Evolutionary conservation across 2,888 invertebrate species (phyloP).

Genomic region (Dascillus cervinus): DNA sequence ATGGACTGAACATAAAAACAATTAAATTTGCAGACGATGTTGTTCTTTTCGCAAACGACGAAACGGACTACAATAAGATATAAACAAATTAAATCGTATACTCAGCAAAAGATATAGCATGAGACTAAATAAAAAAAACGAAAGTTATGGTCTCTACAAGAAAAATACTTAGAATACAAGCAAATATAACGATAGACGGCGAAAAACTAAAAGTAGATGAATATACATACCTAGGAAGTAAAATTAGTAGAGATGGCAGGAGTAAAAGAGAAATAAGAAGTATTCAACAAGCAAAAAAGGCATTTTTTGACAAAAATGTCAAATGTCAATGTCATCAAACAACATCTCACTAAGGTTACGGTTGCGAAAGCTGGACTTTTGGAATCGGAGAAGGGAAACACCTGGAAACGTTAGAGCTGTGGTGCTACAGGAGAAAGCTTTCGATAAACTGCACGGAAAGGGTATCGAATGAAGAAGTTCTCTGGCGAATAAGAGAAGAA

Average conservation of each 20-base stretch:
- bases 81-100: constrained; percentile 1
- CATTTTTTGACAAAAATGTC: constrained; percentile 1
- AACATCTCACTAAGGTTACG: constrained; percentile 1
- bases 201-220: constrained; percentile 3
- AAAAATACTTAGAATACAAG: constrained; percentile 1
- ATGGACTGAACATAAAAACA: constrained; percentile 1
- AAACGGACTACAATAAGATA: constrained; percentile 1
- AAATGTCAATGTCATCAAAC: constrained; percentile 2
- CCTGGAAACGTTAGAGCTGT: too few relatives aligned
- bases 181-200: constrained; percentile 1
- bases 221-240: too few relatives aligned
- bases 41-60: constrained; percentile 1
- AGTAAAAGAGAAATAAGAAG: constrained; percentile 4
- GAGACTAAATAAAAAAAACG: constrained; percentile 3
- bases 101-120: too few relatives aligned
- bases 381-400: not conserved
- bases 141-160: constrained; percentile 3
- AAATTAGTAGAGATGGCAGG: constrained; percentile 1
- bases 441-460: constrained; percentile 1
- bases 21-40: constrained; percentile 4
- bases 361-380: too few relatives aligned
- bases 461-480: constrained; percentile 3
- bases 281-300: too few relatives aligned
- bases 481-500: not conserved
- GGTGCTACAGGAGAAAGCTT: constrained; percentile 2